Evolutionary conservation across 2,797 vertebrate species (phyloP).

Genomic region (Craterocephalus amniculus): DNA sequence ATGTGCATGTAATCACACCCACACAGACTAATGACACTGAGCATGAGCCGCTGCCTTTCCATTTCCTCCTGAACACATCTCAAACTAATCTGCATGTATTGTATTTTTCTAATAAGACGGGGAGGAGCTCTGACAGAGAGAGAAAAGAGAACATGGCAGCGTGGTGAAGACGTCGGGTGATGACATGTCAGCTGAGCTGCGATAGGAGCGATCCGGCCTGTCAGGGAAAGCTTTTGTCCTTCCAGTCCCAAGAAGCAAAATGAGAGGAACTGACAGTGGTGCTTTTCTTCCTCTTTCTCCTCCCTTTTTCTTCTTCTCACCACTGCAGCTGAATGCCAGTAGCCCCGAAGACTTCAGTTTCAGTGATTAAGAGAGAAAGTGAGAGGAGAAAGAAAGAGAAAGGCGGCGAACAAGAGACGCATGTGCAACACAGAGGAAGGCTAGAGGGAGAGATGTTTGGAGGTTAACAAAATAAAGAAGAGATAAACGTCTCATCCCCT

Average conservation of each 20-base stretch:
- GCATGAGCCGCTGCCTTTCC: conserved; percentile 50
- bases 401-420: conserved; percentile 48
- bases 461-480: conserved; percentile 28
- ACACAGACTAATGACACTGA: conserved; percentile 61
- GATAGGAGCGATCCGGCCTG: conserved; percentile 62
- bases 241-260: conserved; percentile 53
- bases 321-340: conserved; percentile 63
- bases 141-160: conserved; percentile 45
- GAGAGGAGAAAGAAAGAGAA: conserved; percentile 43
- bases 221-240: conserved; percentile 69
- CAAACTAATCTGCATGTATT: conserved; percentile 64
- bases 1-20: conserved; percentile 63
- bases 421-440: conserved; percentile 60
- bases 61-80: conserved; percentile 57
- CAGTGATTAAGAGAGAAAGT: conserved; percentile 62
- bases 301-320: conserved; percentile 29
- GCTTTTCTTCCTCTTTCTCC: conserved; percentile 54
- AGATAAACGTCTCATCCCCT: conserved; percentile 75
- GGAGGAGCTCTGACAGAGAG: conserved; percentile 43
- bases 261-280: conserved; percentile 62
- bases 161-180: conserved; percentile 48
- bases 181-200: conserved; percentile 55
- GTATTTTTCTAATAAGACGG: conserved; percentile 64
- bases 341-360: conserved; percentile 68
- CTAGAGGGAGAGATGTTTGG: conserved; percentile 53